A percentile compares a stretch with the other conserved stretches of the same genome.
Conservation (phyloP, 2,888 invertebrate species). For the Melieria omissa region DNA sequence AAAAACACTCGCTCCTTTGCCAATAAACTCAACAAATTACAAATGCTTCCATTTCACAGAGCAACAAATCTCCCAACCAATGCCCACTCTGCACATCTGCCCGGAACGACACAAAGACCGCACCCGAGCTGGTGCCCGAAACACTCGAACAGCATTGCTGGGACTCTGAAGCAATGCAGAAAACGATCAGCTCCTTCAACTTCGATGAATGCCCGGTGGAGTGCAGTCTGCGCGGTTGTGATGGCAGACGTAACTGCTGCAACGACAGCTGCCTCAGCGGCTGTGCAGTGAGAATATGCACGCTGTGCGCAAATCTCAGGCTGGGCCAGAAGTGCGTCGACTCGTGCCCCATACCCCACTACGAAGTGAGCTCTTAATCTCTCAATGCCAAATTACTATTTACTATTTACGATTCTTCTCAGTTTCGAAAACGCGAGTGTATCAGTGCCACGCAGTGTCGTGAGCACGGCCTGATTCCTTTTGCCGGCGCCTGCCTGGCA, state of each 20-base stretch:
- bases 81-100: conserved; percentile 71
- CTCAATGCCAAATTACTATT: not conserved
- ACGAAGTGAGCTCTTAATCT: conserved; percentile 28
- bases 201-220: conserved; percentile 56
- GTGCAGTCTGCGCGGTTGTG: conserved; percentile 69
- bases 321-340: conserved; percentile 56
- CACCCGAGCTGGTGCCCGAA: conserved; percentile 15
- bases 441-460: conserved; percentile 50
- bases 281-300: conserved; percentile 74
- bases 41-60: conserved; percentile 57
- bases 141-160: conserved; percentile 73
- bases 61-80: conserved; percentile 74
- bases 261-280: conserved; percentile 80
- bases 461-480: conserved; percentile 45
- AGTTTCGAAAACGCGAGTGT: conserved; percentile 49
- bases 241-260: conserved; percentile 76
- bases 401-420: not conserved
- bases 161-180: conserved; percentile 70
- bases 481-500: conserved; percentile 70
- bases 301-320: conserved; percentile 53
- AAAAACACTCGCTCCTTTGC: not conserved
- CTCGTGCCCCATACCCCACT: conserved; percentile 43
- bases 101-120: not conserved
- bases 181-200: conserved; percentile 22
- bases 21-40: not conserved